Conservation (phyloP, 2,888 invertebrate genomes). For the Helobdella robusta region DNA sequence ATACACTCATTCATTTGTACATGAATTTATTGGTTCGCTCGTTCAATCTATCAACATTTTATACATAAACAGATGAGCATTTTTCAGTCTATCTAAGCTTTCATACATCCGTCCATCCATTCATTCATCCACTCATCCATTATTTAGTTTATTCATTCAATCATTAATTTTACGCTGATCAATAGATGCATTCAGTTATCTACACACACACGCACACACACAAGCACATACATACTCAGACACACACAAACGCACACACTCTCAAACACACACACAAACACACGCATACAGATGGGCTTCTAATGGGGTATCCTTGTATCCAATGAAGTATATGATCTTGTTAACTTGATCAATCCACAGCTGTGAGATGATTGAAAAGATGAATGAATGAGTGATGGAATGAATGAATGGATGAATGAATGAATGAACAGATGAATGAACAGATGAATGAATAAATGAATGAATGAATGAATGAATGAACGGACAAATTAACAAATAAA, state of each 20-base stretch:
- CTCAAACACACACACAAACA: not conserved
- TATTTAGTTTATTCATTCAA: no score
- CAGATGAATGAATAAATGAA: no score
- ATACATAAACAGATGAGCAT: no score
- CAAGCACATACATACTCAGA: not conserved
- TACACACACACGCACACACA: not conserved
- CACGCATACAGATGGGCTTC: constrained; percentile 80
- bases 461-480: no score
- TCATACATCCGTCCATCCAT: no score
- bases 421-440: not conserved
- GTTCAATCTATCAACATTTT: no score
- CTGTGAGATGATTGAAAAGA: constrained; percentile 36
- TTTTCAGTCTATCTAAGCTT: no score
- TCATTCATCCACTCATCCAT: no score
- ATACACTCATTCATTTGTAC: no score
- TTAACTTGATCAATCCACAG: constrained; percentile 75
- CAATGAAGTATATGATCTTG: constrained; percentile 79
- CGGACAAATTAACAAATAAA: constrained; percentile 14
- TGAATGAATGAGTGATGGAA: not conserved
- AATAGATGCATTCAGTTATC: not conserved
- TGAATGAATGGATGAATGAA: not conserved
- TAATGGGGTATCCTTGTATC: constrained; percentile 75
- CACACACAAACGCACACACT: not conserved
- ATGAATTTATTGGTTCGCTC: no score
- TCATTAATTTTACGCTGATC: no score